Evolutionary conservation across 1,140 invertebrate genomes (phyloP).

Genomic region (Grapholita molesta): DNA sequence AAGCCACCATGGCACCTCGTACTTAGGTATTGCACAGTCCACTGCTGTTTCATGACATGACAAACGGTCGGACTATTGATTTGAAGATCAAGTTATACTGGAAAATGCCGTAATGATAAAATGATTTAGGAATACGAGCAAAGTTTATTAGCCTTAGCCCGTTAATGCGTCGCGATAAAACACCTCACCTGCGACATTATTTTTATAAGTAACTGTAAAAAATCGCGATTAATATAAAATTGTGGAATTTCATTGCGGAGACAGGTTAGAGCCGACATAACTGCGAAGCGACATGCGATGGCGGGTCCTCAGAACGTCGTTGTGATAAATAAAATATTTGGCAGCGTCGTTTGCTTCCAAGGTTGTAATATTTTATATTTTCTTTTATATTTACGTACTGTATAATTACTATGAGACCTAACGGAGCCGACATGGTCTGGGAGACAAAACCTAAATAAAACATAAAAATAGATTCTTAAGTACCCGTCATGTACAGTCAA

Average conservation of each 20-base stretch:
- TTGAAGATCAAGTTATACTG: background rate
- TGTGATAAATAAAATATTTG: background rate
- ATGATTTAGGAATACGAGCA: background rate
- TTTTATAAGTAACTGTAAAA: background rate
- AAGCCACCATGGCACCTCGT: no score
- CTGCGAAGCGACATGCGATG: background rate
- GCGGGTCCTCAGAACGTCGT: background rate
- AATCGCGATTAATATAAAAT: constrained; percentile 10
- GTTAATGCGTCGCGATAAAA: background rate
- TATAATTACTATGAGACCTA: no score
- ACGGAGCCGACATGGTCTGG: no score
- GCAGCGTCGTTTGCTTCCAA: background rate
- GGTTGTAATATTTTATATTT: no score
- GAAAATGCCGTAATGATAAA: background rate
- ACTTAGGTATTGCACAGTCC: no score
- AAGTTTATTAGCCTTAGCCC: background rate
- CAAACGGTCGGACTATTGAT: no score
- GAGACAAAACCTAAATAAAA: no score
- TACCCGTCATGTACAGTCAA: no score
- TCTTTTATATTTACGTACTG: no score
- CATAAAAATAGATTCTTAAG: no score
- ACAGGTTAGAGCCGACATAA: background rate
- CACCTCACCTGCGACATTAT: constrained; percentile 5
- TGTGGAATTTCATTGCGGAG: background rate
- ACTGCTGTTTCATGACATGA: no score